Evolutionary conservation across 2,797 vertebrate species (phyloP).

Genomic region (Balearica regulorum): DNA sequence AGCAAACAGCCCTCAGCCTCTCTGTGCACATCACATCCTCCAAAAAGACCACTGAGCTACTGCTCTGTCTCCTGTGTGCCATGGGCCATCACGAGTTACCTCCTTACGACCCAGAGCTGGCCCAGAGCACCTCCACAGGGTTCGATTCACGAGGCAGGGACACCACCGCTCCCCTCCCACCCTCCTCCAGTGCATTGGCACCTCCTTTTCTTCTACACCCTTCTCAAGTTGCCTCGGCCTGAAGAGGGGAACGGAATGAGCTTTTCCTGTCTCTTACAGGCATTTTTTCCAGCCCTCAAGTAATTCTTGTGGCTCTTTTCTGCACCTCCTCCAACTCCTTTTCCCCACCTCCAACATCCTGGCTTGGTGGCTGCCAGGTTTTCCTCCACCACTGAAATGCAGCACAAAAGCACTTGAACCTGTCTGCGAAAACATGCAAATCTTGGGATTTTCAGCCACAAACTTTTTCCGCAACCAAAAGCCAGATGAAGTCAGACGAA

Average conservation of each 20-base stretch:
- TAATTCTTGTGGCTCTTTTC: neutral
- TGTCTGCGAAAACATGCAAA: neutral
- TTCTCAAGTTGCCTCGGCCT: neutral
- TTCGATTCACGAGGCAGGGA: neutral
- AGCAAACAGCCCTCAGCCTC: neutral
- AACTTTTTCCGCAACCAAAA: neutral
- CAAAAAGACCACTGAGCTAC: neutral
- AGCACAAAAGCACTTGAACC: neutral
- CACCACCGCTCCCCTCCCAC: neutral
- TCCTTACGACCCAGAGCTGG: neutral
- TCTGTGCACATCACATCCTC: neutral
- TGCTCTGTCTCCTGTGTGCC: neutral
- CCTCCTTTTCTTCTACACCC: neutral
- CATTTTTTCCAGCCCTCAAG: constrained; percentile 4
- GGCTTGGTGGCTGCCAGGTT: neutral
- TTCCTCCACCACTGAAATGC: neutral
- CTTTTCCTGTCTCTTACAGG: neutral
- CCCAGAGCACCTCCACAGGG: neutral
- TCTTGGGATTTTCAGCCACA: neutral
- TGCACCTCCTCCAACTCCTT: neutral
- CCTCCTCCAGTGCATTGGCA: rapidly evolving
- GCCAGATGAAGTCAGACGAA: neutral
- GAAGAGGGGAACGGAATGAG: neutral
- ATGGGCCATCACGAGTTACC: rapidly evolving
- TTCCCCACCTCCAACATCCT: neutral